These are phyloP conservation scores for Leptopterna dolabrata DNA, from an alignment of 2,888 invertebrate genomes.

Conservation along the genomic window DNA sequence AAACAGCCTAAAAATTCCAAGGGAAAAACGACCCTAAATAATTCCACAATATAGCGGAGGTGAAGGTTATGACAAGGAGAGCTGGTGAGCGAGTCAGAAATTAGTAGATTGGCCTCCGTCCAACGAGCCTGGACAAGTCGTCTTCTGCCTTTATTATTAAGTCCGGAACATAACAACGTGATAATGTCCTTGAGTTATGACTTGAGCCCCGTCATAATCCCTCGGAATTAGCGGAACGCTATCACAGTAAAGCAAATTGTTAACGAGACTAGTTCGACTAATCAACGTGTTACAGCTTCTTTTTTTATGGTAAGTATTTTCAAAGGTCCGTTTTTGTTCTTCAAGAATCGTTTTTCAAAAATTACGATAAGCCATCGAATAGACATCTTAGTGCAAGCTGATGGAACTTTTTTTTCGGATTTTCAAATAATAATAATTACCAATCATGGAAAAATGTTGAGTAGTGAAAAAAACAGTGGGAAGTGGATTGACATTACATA, in stretches of 20 bases:
- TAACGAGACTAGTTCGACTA: background rate
- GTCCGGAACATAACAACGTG: background rate
- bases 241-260: background rate
- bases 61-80: background rate
- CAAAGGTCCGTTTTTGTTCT: too few relatives aligned
- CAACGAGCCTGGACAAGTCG: background rate
- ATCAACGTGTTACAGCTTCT: background rate
- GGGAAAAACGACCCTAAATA: background rate
- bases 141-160: background rate
- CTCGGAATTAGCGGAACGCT: background rate
- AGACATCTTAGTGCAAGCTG: too few relatives aligned
- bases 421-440: too few relatives aligned
- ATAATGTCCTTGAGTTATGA: background rate
- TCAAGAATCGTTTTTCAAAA: too few relatives aligned
- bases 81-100: background rate
- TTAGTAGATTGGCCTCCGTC: background rate
- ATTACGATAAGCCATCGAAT: too few relatives aligned
- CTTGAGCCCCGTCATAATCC: background rate
- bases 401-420: too few relatives aligned
- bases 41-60: background rate
- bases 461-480: too few relatives aligned
- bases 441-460: too few relatives aligned
- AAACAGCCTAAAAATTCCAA: background rate
- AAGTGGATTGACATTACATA: too few relatives aligned
- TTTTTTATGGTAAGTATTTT: too few relatives aligned